phyloP scores from a whole-genome alignment of 2,113 vertebrate species.

The Vidua macroura region DNA sequence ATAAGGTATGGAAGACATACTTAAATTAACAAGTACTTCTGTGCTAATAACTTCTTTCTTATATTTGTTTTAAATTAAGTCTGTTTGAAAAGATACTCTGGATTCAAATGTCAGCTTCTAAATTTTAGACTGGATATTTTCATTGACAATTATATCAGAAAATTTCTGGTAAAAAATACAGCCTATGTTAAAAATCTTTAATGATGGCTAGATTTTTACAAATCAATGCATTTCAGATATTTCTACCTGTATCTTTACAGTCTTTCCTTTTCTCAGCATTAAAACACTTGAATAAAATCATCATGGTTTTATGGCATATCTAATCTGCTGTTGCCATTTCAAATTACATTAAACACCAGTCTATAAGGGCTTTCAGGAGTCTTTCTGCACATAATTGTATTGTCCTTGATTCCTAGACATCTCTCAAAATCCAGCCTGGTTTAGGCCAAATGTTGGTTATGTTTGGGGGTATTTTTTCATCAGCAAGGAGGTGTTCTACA shows the following conservation, averaged over 20 bases:
- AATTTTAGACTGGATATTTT: background rate
- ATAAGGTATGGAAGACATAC: constrained; percentile 56
- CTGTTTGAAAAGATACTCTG: background rate
- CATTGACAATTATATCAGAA: background rate
- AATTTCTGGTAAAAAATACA: background rate
- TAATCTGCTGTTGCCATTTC: background rate
- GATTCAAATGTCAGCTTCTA: background rate
- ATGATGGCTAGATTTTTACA: background rate
- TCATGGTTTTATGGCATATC: background rate
- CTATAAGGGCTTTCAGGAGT: background rate
- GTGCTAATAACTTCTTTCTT: background rate
- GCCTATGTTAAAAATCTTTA: background rate
- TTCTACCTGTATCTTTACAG: background rate
- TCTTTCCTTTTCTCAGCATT: background rate
- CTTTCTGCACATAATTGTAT: background rate
- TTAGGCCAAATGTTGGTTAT: background rate
- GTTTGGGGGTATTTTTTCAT: background rate
- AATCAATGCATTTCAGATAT: background rate
- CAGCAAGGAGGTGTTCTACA: background rate
- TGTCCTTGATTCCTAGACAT: background rate
- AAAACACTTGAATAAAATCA: background rate
- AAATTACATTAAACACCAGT: background rate
- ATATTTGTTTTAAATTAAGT: background rate
- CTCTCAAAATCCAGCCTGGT: background rate
- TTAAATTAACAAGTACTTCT: background rate